A percentile compares a stretch with the other conserved stretches of the same genome.
Evolutionary conservation across 2,888 invertebrate genomes (phyloP).

Genomic region (Leucozona laternaria): DNA sequence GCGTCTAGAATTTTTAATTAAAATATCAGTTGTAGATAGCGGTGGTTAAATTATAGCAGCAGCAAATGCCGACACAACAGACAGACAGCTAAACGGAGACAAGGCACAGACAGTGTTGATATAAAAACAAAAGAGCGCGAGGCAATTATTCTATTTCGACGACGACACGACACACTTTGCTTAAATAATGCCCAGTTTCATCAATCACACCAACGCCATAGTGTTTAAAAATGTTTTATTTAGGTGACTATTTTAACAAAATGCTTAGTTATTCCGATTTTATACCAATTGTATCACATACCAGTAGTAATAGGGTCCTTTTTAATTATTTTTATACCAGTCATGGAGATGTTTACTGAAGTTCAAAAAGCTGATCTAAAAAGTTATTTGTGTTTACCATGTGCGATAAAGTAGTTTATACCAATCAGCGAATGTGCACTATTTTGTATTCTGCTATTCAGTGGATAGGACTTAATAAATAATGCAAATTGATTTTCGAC

Average conservation of each 20-base stretch:
- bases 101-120: constrained; percentile 20
- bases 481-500: no score
- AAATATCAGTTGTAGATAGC: constrained; percentile 38
- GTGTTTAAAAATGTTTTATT: background rate
- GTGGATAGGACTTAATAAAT: no score
- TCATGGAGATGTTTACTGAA: no score
- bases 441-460: background rate
- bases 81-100: constrained; percentile 32
- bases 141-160: constrained; percentile 27
- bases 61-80: constrained; percentile 42
- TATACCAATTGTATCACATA: background rate
- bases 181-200: constrained; percentile 11
- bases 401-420: background rate
- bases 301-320: background rate
- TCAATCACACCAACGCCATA: background rate
- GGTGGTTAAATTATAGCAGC: constrained; percentile 39
- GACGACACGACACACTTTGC: constrained; percentile 33
- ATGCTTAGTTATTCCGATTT: no score
- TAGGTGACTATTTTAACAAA: background rate
- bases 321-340: background rate
- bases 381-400: background rate
- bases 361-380: no score
- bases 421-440: background rate
- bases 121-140: constrained; percentile 31
- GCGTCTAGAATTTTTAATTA: constrained; percentile 59